Percentiles rank a stretch among this genome's conserved stretches.
These are phyloP conservation scores for Drosophila novamexicana DNA, from an alignment of 1,140 invertebrate genomes.

Conservation along the genomic window DNA sequence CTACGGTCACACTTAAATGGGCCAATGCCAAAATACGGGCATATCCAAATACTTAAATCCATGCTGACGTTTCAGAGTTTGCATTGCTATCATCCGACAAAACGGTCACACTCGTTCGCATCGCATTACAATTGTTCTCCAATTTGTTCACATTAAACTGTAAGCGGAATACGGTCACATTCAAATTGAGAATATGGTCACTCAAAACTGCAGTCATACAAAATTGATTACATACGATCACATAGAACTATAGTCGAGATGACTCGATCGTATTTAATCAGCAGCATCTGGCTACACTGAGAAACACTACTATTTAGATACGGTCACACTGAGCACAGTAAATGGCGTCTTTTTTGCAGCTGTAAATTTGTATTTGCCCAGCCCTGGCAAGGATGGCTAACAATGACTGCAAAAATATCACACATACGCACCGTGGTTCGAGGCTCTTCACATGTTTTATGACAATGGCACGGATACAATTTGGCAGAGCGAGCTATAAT, in stretches of 20 bases:
- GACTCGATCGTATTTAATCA: no score
- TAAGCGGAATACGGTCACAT: background rate
- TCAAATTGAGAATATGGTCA: background rate
- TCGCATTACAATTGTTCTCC: no score
- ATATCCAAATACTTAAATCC: background rate
- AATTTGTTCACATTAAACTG: no score
- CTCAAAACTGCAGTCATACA: background rate
- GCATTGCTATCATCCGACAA: no score
- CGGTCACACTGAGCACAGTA: background rate
- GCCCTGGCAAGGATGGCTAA: slow-evolving; percentile 19
- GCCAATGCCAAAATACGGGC: background rate
- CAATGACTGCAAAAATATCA: slow-evolving; percentile 55
- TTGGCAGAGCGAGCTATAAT: slow-evolving; percentile 73
- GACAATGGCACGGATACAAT: slow-evolving; percentile 78
- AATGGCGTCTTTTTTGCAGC: background rate
- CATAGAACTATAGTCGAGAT: no score
- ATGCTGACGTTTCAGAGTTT: no score
- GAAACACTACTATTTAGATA: background rate
- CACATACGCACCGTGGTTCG: slow-evolving; percentile 66
- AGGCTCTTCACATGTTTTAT: slow-evolving; percentile 69
- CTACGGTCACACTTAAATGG: background rate
- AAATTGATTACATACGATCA: background rate
- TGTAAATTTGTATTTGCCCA: background rate
- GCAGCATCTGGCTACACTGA: no score
- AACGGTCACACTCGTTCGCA: no score